These are phyloP conservation scores for Characodon lateralis DNA, from an alignment of 2,797 vertebrate species.

Conservation along the genomic window DNA sequence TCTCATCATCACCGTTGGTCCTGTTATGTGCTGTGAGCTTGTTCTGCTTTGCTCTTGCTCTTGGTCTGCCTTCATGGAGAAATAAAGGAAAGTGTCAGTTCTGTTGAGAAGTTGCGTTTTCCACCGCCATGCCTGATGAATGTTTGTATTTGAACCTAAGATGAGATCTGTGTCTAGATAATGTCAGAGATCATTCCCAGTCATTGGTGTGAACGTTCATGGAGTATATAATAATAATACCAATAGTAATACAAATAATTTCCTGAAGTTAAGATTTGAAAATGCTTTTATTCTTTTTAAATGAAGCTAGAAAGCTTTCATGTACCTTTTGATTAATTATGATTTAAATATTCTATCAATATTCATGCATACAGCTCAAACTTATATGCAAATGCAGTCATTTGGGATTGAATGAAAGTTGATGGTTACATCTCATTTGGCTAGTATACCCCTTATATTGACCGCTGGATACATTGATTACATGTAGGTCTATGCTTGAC, in stretches of 20 bases:
- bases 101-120: constrained; percentile 54
- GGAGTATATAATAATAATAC: neutral
- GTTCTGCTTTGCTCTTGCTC: constrained; percentile 2
- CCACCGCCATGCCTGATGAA: constrained; percentile 41
- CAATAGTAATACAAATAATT: neutral
- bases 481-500: neutral
- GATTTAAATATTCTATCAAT: neutral
- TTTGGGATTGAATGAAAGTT: neutral
- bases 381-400: neutral
- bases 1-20: constrained; percentile 55
- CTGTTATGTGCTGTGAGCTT: constrained; percentile 31
- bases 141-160: constrained; percentile 39
- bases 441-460: constrained; percentile 1
- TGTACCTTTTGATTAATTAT: neutral
- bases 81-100: constrained; percentile 52
- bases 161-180: constrained; percentile 42
- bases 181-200: constrained; percentile 15
- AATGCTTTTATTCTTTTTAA: neutral
- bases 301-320: neutral
- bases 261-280: neutral
- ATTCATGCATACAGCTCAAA: neutral
- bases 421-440: neutral
- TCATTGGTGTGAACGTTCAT: constrained; percentile 4
- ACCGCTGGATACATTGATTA: constrained; percentile 10
- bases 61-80: constrained; percentile 36